These are phyloP conservation scores for Epizoanthus ramosus DNA, from an alignment of 92 coral and sea anemone genomes.

Conservation along the genomic window DNA sequence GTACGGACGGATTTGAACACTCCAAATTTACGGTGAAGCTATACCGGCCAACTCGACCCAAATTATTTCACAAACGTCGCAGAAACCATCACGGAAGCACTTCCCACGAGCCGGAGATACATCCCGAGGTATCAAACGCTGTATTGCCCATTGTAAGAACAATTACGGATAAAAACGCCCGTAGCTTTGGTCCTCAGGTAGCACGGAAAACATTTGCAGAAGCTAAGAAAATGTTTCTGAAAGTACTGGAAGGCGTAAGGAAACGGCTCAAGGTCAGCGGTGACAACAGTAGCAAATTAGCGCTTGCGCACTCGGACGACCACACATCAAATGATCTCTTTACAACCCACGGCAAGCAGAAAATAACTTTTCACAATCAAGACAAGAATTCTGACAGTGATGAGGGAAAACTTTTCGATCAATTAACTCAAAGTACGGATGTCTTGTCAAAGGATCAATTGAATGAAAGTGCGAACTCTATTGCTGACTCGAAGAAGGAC, in stretches of 20 bases:
- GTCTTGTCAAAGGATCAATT: background rate
- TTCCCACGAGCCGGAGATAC: background rate
- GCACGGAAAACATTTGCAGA: conserved; percentile 26
- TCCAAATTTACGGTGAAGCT: conserved; percentile 33
- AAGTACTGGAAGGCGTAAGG: conserved; percentile 22
- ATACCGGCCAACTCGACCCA: conserved; percentile 25
- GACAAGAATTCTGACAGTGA: background rate
- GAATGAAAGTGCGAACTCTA: background rate
- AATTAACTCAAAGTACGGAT: conserved; percentile 4
- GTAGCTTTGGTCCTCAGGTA: background rate
- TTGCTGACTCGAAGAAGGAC: background rate
- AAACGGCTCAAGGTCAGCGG: conserved; percentile 3
- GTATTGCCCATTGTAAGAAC: conserved; percentile 25
- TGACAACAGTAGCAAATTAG: background rate
- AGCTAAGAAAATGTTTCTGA: conserved; percentile 32
- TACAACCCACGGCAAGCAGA: background rate
- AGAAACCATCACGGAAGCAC: background rate
- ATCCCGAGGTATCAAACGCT: conserved; percentile 26
- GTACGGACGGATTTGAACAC: conserved; percentile 16
- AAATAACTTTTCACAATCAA: conserved; percentile 5
- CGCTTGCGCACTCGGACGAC: background rate
- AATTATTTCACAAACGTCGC: background rate
- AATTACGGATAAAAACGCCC: background rate
- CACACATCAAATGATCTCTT: background rate
- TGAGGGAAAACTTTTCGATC: background rate